Base-by-base conservation (phyloP, 2,113 vertebrate species). In the Myotis lucifugus region DNA sequence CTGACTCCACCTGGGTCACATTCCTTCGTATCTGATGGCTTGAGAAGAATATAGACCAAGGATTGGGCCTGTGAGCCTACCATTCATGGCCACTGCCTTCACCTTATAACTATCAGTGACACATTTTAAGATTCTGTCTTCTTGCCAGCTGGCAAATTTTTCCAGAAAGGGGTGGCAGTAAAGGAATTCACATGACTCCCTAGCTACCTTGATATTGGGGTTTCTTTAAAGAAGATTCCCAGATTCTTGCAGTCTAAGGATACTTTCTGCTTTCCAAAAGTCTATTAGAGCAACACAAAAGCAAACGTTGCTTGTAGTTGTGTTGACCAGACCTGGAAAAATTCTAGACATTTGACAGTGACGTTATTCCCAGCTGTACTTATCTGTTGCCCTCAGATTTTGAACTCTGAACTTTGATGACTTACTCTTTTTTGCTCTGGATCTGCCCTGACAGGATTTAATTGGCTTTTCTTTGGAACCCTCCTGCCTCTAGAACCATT, bases 21-120 rank as follows among this genome's bases (percentile, higher is more conserved):
- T 95, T 88, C 27, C 85, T 95, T 85, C 29, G 32, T 84, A 50
- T 93, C 67, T 84, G 11, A 66, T 81, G 70, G 42, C 70, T 95
- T 95, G 59, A 64, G 56, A 91, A 96, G 78, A 92, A 79, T 95
- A 87, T 70, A 92, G 69, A 73, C 56, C 40, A 92, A 95, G 25
- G 67, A 91, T n/a, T 83, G n/a, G 48, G 50, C 64, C 82, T 81
- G 46, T 85, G 83, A 93, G 59, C 18, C 34, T 81, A 12, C 40
- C 70, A 86, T 84, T 93, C 32, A 72, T 91, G 27, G 34, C 32
- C 40, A 85, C 37, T 66, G 34, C 78, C 59, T 73, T 95, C 78
- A 88, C 46, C 42, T 85, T 85, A 17, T 93, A 91, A 90, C 59
- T 89, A 77, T 90, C 42, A 85, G 42, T 90, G 89, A n/a, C n/a